phyloP scores from a whole-genome alignment of 1,140 invertebrate genomes.

The Zaprionus inermis region DNA sequence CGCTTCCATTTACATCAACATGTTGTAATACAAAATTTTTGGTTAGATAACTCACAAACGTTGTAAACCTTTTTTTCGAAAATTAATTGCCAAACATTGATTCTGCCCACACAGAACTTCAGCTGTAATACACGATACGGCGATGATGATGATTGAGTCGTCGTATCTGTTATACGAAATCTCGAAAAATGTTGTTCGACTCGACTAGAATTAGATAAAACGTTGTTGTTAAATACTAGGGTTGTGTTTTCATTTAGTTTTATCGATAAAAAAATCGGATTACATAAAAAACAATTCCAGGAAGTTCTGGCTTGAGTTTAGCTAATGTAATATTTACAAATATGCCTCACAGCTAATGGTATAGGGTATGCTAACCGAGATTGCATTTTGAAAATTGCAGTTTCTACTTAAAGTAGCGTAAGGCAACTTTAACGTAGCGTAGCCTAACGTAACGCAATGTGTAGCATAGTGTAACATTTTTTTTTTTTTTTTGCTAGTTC shows the following conservation, averaged over 20 bases:
- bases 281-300: not conserved
- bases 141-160: not conserved
- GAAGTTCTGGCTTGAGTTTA: not conserved
- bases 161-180: conserved; percentile 4
- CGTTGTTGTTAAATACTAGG: not conserved
- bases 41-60: not conserved
- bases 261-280: not conserved
- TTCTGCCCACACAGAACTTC: conserved; percentile 1
- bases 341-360: not conserved
- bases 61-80: not conserved
- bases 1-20: not conserved
- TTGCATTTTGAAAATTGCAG: conserved; percentile 39
- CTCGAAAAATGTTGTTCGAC: not conserved
- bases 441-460: not conserved
- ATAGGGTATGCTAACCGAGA: not conserved
- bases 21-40: conserved; percentile 1
- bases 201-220: conserved; percentile 2
- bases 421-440: not conserved
- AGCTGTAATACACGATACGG: not conserved
- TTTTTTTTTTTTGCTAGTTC: conserved; percentile 19
- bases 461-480: not conserved
- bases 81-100: conserved; percentile 9
- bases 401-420: conserved; percentile 1
- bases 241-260: not conserved
- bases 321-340: not conserved